phyloP scores from a whole-genome alignment of 2,797 vertebrate species.

The Chloroceryle amazona region DNA sequence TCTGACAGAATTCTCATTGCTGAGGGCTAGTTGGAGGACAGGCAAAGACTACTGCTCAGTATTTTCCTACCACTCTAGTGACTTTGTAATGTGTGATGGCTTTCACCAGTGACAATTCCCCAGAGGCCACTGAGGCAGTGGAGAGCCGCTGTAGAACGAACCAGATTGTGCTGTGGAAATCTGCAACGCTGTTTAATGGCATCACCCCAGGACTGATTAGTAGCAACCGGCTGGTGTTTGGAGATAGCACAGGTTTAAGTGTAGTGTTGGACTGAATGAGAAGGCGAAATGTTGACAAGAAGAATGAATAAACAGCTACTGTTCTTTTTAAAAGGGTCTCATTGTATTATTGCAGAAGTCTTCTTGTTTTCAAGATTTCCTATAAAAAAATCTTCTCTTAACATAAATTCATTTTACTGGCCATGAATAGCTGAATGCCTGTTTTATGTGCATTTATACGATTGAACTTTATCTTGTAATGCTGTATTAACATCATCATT shows the following conservation, averaged over 20 bases:
- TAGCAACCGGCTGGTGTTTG: neutral
- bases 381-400: neutral
- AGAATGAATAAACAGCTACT: neutral
- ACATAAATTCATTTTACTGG: neutral
- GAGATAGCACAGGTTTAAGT: neutral
- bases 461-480: neutral
- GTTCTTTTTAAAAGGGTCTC: neutral
- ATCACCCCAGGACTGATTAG: neutral
- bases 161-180: neutral
- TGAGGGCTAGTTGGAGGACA: neutral
- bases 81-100: accelerated
- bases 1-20: neutral
- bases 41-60: neutral
- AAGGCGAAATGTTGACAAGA: neutral
- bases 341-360: neutral
- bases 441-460: neutral
- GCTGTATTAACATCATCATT: neutral
- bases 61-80: accelerated
- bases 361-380: neutral
- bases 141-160: neutral
- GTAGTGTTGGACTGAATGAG: neutral
- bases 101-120: neutral
- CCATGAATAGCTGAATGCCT: neutral
- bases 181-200: neutral
- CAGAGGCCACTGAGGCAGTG: neutral